Conservation (phyloP, 2,888 invertebrate species). For the Pachymerium ferrugineum region DNA sequence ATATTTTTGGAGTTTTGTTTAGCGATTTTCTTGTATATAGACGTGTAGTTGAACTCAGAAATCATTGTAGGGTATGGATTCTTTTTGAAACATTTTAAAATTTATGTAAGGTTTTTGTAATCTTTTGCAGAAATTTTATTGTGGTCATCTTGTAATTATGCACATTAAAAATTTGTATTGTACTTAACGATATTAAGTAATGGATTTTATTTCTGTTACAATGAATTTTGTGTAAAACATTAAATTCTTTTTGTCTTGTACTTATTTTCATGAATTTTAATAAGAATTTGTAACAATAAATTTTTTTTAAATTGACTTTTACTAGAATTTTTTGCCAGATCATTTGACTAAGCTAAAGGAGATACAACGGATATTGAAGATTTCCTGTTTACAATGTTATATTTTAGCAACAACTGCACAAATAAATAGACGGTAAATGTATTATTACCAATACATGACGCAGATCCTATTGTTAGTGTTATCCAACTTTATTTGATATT, state of each 20-base stretch:
- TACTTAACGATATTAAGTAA: neutral
- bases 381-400: too few relatives aligned
- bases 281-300: neutral
- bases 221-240: slow-evolving; percentile 8
- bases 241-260: neutral
- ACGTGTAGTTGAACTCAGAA: neutral
- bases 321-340: too few relatives aligned
- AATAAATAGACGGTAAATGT: too few relatives aligned
- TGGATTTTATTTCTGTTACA: neutral
- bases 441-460: too few relatives aligned
- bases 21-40: neutral
- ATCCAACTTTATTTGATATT: too few relatives aligned
- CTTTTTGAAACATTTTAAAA: neutral
- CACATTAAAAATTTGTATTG: neutral
- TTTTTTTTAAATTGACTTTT: too few relatives aligned
- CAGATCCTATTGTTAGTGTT: too few relatives aligned
- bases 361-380: too few relatives aligned
- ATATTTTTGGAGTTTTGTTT: too few relatives aligned
- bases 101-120: neutral
- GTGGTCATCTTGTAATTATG: slow-evolving; percentile 5
- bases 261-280: neutral
- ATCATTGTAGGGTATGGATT: neutral
- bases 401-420: too few relatives aligned
- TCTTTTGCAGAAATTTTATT: neutral
- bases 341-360: too few relatives aligned